These are phyloP conservation scores for Micromesistius poutassou DNA, from an alignment of 2,797 vertebrate genomes.

Conservation along the genomic window DNA sequence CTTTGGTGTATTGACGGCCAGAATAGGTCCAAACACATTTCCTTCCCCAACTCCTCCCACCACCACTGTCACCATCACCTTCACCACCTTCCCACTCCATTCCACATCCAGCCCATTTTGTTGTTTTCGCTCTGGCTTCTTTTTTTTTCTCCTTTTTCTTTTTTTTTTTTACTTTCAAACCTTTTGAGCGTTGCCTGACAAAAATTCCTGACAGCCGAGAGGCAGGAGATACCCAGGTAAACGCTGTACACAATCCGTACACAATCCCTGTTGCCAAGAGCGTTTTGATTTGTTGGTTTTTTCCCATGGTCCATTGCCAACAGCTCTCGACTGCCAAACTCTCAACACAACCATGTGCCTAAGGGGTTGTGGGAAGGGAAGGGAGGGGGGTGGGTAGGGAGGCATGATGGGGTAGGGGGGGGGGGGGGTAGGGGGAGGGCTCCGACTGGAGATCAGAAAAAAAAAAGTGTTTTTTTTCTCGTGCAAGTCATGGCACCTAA, in stretches of 20 bases:
- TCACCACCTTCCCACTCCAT: too few relatives aligned
- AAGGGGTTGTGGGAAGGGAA: constrained; percentile 23
- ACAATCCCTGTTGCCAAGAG: constrained; percentile 58
- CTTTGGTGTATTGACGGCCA: too few relatives aligned
- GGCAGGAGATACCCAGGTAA: neutral
- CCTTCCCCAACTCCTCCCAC: too few relatives aligned
- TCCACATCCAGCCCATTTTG: neutral
- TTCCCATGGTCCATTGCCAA: constrained; percentile 66
- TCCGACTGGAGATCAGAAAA: neutral
- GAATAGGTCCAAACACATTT: too few relatives aligned
- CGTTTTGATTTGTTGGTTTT: constrained; percentile 24
- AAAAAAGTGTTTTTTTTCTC: neutral
- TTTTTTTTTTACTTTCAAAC: neutral
- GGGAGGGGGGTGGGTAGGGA: neutral
- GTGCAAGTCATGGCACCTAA: constrained; percentile 20
- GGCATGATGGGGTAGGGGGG: constrained; percentile 39
- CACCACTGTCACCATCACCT: too few relatives aligned
- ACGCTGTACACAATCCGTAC: constrained; percentile 21
- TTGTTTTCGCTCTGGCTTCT: neutral
- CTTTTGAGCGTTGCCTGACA: neutral
- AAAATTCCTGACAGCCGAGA: neutral
- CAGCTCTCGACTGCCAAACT: constrained; percentile 77
- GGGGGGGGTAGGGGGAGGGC: neutral
- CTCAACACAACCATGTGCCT: constrained; percentile 73
- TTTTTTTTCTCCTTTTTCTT: too few relatives aligned